A percentile compares a stretch with the other conserved stretches of the same genome.
Evolutionary conservation across 2,888 invertebrate genomes (phyloP).

Genomic region (Abscondita cerata): DNA sequence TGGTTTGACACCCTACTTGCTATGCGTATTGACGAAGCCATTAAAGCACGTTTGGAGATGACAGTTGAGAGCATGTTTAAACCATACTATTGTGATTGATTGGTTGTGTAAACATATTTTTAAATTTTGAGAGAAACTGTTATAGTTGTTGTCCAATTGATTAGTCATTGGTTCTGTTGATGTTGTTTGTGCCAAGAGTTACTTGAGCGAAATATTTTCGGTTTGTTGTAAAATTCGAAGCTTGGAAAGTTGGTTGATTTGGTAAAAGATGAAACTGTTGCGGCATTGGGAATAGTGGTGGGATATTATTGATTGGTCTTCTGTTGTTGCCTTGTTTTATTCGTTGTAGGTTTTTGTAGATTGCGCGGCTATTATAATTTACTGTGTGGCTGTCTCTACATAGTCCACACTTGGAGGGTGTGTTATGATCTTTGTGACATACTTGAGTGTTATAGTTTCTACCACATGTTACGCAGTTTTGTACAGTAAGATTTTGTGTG

Average conservation of each 20-base stretch:
- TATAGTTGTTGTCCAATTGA: slow-evolving; percentile 9
- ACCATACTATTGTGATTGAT: slow-evolving; percentile 15
- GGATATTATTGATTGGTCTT: slow-evolving; percentile 1
- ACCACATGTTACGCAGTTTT: too few species aligned
- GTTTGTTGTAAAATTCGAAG: slow-evolving; percentile 9
- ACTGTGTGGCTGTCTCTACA: slow-evolving; percentile 7
- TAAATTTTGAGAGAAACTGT: slow-evolving; percentile 10
- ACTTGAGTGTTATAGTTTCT: slow-evolving; percentile 7
- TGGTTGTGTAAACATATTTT: slow-evolving; percentile 8
- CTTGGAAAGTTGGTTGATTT: not conserved
- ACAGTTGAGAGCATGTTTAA: slow-evolving; percentile 11
- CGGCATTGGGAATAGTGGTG: not conserved
- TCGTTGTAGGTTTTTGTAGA: slow-evolving; percentile 12
- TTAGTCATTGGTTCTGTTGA: not conserved
- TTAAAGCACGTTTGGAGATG: slow-evolving; percentile 7
- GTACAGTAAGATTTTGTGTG: too few species aligned
- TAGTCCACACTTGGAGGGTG: slow-evolving; percentile 12
- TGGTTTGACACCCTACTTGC: too few species aligned
- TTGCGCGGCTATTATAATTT: slow-evolving; percentile 6
- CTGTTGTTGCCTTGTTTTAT: slow-evolving; percentile 1
- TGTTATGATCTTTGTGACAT: slow-evolving; percentile 9
- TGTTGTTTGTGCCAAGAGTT: not conserved
- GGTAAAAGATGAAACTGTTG: not conserved
- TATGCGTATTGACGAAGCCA: slow-evolving; percentile 2
- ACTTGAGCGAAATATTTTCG: slow-evolving; percentile 3